phyloP scores from a whole-genome alignment of 2,797 vertebrate genomes.

The Adrianichthys oophorus region DNA sequence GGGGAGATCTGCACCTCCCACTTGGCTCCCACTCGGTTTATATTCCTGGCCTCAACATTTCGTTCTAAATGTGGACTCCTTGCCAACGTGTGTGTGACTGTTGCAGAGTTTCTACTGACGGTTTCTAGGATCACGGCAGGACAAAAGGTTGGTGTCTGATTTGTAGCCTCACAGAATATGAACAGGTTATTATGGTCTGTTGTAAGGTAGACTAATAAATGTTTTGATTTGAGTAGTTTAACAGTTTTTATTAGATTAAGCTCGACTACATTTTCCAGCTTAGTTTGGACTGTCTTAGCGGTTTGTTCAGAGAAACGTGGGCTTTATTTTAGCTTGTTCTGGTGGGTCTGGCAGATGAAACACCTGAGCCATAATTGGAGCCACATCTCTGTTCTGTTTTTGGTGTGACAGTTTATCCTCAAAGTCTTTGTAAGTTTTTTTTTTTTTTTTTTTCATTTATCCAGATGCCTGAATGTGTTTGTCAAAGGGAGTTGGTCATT shows the following conservation, averaged over 20 bases:
- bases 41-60: constrained; percentile 47
- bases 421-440: too few relatives aligned
- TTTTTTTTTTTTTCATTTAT: not conserved
- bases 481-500: constrained; percentile 8
- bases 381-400: too few relatives aligned
- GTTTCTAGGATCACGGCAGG: constrained; percentile 25
- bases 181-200: not conserved
- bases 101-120: constrained; percentile 26
- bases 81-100: constrained; percentile 41
- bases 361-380: too few relatives aligned
- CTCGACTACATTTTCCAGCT: too few relatives aligned
- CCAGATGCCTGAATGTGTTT: constrained; percentile 1
- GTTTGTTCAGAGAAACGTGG: too few relatives aligned
- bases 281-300: too few relatives aligned
- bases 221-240: not conserved
- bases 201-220: not conserved
- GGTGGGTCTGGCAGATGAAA: too few relatives aligned
- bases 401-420: too few relatives aligned
- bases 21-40: constrained; percentile 33
- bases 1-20: constrained; percentile 35
- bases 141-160: constrained; percentile 39
- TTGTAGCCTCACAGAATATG: not conserved
- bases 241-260: not conserved
- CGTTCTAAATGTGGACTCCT: constrained; percentile 63
- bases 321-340: too few relatives aligned